phyloP scores from a whole-genome alignment of 2,113 vertebrate species.

The Corvus cornix region DNA sequence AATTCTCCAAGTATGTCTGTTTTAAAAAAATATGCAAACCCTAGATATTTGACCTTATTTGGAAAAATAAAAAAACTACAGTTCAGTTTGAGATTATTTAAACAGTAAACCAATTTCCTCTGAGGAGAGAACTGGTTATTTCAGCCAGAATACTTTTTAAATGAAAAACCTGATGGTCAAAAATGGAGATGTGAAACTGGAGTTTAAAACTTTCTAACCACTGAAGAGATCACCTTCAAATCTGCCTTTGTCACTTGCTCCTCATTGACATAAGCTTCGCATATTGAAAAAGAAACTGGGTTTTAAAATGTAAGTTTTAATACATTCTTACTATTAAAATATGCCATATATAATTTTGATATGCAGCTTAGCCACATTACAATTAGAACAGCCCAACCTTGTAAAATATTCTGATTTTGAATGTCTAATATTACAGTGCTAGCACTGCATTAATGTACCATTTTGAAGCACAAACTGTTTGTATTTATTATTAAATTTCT shows the following conservation, averaged over 20 bases:
- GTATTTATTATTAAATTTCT: slow-evolving; percentile 42
- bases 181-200: not conserved
- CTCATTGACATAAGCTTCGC: not conserved
- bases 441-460: slow-evolving; percentile 19
- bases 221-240: not conserved
- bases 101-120: not conserved
- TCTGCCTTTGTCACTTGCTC: not conserved
- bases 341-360: not conserved
- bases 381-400: not conserved
- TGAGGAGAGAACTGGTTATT: not conserved
- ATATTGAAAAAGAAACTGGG: not conserved
- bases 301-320: slow-evolving; percentile 14
- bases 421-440: not conserved
- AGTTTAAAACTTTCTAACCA: not conserved
- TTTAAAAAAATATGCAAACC: not conserved
- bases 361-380: not conserved
- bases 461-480: slow-evolving; percentile 16
- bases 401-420: slow-evolving; percentile 18
- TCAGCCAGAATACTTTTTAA: not conserved
- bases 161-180: not conserved
- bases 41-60: not conserved
- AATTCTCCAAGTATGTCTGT: not conserved
- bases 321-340: not conserved
- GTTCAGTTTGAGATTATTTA: not conserved
- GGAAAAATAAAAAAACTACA: not conserved